Conservation (phyloP, 2,113 vertebrate species). For the Anolis carolinensis region DNA sequence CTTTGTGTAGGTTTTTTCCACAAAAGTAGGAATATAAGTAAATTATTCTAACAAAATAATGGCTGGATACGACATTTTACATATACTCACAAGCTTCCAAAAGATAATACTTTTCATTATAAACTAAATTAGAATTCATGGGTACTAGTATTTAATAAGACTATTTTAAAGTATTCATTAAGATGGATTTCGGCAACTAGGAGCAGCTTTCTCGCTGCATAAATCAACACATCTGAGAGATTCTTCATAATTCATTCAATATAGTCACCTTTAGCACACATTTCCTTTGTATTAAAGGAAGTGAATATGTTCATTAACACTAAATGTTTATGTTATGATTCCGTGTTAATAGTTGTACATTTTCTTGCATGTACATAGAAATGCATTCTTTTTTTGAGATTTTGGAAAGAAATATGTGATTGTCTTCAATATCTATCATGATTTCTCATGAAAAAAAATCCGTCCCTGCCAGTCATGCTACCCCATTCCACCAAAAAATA, state of each 20-base stretch:
- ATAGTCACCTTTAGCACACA: neutral
- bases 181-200: neutral
- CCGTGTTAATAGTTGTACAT: neutral
- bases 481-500: neutral
- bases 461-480: no score
- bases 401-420: neutral
- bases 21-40: no score
- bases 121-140: slow-evolving; percentile 13
- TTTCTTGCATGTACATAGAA: neutral
- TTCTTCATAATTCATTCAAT: slow-evolving; percentile 2
- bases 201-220: slow-evolving; percentile 9
- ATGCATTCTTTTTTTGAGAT: neutral
- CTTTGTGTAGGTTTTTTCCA: no score
- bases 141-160: slow-evolving; percentile 11
- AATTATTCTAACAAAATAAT: no score
- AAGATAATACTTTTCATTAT: neutral
- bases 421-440: neutral
- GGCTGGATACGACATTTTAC: no score
- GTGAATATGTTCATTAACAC: neutral
- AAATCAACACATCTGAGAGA: slow-evolving; percentile 8
- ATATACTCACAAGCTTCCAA: no score
- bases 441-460: neutral
- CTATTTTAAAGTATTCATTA: slow-evolving; percentile 18
- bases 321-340: neutral
- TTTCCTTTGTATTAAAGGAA: slow-evolving; percentile 3